phyloP scores from a whole-genome alignment of 2,113 vertebrate genomes.

The Perognathus longimembris region DNA sequence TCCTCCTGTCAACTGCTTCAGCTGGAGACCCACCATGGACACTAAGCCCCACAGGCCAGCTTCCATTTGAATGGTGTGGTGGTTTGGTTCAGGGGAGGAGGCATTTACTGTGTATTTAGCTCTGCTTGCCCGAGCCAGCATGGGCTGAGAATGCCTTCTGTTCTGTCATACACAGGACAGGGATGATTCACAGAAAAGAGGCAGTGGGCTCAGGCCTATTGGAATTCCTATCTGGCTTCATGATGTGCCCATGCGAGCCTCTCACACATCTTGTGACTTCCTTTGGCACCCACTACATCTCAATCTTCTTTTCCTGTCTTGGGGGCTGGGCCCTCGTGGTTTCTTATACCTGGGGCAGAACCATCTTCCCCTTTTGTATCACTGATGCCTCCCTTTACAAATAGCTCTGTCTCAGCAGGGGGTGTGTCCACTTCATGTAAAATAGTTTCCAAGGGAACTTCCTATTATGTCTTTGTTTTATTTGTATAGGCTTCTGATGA shows the following conservation, averaged over 20 bases:
- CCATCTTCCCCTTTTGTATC: not conserved
- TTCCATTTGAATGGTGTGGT: not conserved
- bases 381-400: not conserved
- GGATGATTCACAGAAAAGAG: not conserved
- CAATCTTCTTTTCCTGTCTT: not conserved
- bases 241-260: not conserved
- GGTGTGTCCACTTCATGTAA: not conserved
- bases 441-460: not conserved
- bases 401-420: not conserved
- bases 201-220: not conserved
- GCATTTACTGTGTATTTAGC: not conserved
- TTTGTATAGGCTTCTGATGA: not conserved
- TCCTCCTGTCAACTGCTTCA: not conserved
- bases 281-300: not conserved
- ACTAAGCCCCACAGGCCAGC: not conserved
- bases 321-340: not conserved
- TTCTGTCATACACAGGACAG: not conserved
- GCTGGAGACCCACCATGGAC: not conserved
- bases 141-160: not conserved
- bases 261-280: not conserved
- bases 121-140: not conserved
- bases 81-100: not conserved
- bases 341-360: not conserved
- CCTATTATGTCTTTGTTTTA: not conserved
- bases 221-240: not conserved